Evolutionary conservation across 2,888 invertebrate species (phyloP).

Genomic region (Muscina levida): DNA sequence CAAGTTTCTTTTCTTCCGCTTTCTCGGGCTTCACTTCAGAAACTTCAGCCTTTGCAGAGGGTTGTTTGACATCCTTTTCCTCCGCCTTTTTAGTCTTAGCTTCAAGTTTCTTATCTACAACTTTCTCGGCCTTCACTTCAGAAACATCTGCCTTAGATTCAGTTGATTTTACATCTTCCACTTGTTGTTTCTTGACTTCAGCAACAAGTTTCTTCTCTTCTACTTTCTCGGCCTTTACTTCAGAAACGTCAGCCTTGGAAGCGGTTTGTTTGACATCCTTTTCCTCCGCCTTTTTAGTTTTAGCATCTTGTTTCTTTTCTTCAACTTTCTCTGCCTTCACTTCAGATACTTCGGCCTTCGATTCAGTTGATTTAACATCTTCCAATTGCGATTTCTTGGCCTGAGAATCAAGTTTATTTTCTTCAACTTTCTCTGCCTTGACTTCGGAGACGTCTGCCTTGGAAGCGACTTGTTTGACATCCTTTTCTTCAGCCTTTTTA

Average conservation of each 20-base stretch:
- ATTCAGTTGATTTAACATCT: constrained; percentile 22
- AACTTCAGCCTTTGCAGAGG: constrained; percentile 19
- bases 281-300: constrained; percentile 16
- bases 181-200: not conserved
- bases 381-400: constrained; percentile 1
- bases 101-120: constrained; percentile 36
- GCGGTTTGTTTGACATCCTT: not conserved
- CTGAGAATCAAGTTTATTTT: constrained; percentile 5
- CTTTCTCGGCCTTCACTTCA: not conserved
- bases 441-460: constrained; percentile 29
- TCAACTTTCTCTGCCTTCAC: constrained; percentile 12
- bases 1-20: constrained; percentile 6
- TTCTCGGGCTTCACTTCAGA: not conserved
- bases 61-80: not conserved
- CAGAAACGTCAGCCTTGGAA: constrained; percentile 15
- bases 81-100: constrained; percentile 15
- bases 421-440: constrained; percentile 1
- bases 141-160: not conserved
- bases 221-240: not conserved
- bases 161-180: not conserved
- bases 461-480: not conserved
- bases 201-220: constrained; percentile 32
- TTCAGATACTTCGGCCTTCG: constrained; percentile 24
- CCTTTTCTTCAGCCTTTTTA: not conserved
- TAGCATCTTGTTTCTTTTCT: not conserved